Conservation (phyloP, 2,888 invertebrate species). For the Caenorhabditis sinica region DNA sequence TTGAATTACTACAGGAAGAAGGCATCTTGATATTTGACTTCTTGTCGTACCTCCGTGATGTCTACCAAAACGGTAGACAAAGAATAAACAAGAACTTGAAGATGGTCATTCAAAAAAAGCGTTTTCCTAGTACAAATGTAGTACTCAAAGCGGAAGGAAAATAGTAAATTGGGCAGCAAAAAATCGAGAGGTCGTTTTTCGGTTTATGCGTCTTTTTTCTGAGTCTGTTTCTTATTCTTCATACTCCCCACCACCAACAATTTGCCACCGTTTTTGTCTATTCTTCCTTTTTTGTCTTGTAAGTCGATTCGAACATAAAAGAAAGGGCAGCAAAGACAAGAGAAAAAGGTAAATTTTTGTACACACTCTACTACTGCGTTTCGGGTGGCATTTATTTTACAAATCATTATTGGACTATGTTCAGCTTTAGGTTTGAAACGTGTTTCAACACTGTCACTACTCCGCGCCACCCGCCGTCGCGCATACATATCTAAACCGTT, state of each 20-base stretch:
- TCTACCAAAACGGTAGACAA: constrained; percentile 32
- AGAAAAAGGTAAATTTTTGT: constrained; percentile 48
- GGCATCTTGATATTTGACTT: constrained; percentile 43
- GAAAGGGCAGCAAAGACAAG: constrained; percentile 24
- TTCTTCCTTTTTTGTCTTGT: neutral
- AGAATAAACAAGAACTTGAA: constrained; percentile 39
- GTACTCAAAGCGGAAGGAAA: constrained; percentile 52
- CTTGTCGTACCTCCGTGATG: constrained; percentile 1
- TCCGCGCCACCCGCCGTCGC: neutral
- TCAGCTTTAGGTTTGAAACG: constrained; percentile 58
- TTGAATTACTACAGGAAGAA: neutral
- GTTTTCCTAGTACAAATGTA: constrained; percentile 40
- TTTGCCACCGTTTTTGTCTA: constrained; percentile 4
- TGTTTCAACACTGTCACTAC: constrained; percentile 27
- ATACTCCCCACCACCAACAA: neutral
- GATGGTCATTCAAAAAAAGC: constrained; percentile 51
- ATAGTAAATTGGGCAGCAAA: constrained; percentile 59
- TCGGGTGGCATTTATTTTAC: constrained; percentile 53
- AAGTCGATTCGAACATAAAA: constrained; percentile 42
- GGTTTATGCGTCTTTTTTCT: constrained; percentile 47
- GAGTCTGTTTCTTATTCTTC: neutral
- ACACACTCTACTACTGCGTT: constrained; percentile 40
- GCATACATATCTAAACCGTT: constrained; percentile 53
- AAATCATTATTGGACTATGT: constrained; percentile 62
- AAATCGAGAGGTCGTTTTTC: constrained; percentile 63